phyloP scores from a whole-genome alignment of 2,113 vertebrate species.

The Apodemus sylvaticus region DNA sequence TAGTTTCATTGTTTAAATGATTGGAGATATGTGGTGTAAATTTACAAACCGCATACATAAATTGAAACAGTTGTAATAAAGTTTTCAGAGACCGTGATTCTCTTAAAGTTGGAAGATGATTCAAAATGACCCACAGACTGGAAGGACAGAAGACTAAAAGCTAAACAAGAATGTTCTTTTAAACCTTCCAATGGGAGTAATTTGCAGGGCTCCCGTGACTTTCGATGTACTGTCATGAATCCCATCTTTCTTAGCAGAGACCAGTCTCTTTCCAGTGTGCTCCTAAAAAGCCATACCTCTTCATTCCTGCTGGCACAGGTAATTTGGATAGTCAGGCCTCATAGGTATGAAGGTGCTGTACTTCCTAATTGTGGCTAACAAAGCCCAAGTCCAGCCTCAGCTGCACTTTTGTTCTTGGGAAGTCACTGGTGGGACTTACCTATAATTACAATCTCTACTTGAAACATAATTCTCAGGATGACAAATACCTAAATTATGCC shows the following conservation, averaged over 20 bases:
- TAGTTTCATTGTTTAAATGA: neutral
- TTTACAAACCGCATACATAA: neutral
- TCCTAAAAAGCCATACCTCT: neutral
- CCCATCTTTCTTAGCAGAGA: conserved; percentile 6
- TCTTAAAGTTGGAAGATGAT: neutral
- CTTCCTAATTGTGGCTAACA: conserved; percentile 34
- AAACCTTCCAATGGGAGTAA: conserved; percentile 56
- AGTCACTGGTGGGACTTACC: conserved; percentile 36
- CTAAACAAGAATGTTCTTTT: conserved; percentile 6
- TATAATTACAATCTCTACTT: conserved; percentile 77
- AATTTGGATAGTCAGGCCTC: neutral
- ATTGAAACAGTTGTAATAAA: neutral
- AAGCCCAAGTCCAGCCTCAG: conserved; percentile 63
- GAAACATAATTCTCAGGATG: conserved; percentile 67
- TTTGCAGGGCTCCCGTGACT: conserved; percentile 41
- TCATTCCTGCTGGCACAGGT: conserved; percentile 14
- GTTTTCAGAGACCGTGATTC: neutral
- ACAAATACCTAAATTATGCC: conserved; percentile 56
- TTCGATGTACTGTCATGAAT: conserved; percentile 32
- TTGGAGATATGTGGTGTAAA: neutral
- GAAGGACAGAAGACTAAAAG: conserved; percentile 28
- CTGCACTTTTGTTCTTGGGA: conserved; percentile 70
- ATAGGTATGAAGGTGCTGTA: neutral
- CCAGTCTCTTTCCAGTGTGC: neutral
- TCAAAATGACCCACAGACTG: conserved; percentile 46